Conservation (phyloP, 2,888 invertebrate species). For the Stenodera caucasica region DNA sequence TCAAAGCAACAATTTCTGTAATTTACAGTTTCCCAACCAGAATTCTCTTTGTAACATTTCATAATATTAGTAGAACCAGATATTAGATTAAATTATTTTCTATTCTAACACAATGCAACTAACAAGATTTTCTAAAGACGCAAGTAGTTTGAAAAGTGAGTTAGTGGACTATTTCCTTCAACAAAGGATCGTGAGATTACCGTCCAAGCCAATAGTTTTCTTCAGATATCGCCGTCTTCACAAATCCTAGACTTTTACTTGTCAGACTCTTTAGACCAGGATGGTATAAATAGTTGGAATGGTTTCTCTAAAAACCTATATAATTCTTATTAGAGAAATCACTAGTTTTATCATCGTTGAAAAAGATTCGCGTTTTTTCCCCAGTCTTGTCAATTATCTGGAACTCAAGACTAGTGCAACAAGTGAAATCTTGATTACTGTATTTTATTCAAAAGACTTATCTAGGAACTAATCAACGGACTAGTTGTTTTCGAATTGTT, state of each 20-base stretch:
- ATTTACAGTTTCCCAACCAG: too few species aligned
- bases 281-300: not conserved
- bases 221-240: conserved; percentile 35
- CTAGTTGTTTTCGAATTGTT: conserved; percentile 3
- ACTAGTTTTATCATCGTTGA: not conserved
- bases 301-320: not conserved
- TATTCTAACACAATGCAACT: conserved; percentile 31
- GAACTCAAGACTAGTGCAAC: conserved; percentile 27
- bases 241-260: conserved; percentile 38
- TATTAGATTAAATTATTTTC: not conserved
- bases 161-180: conserved; percentile 41
- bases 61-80: not conserved
- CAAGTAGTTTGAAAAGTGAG: conserved; percentile 40
- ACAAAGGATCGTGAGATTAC: conserved; percentile 45
- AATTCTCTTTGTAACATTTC: not conserved
- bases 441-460: not conserved
- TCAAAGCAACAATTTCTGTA: not conserved
- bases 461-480: not conserved
- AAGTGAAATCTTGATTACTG: conserved; percentile 13
- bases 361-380: not conserved
- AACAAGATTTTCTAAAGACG: conserved; percentile 41
- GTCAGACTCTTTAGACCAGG: conserved; percentile 32
- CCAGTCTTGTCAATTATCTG: conserved; percentile 32
- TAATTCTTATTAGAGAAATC: not conserved
- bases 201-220: conserved; percentile 46